Conservation (phyloP, 2,797 vertebrate species). For the Acanthopagrus latus region DNA sequence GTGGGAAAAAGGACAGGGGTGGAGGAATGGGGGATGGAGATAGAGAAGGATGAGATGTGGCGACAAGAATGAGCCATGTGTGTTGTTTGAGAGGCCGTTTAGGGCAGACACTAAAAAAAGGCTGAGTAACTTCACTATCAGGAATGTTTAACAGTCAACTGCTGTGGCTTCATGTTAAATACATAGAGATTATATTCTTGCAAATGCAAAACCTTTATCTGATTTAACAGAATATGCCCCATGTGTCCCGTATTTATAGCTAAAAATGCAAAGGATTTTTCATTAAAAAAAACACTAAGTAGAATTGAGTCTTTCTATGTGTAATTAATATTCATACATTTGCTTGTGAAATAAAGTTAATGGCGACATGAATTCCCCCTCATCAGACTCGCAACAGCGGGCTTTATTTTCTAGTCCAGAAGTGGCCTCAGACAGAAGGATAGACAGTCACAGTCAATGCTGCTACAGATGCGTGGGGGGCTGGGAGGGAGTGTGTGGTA, state of each 20-base stretch:
- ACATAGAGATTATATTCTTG: conserved; percentile 1
- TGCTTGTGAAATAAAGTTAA: background rate
- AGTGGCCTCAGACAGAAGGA: conserved; percentile 50
- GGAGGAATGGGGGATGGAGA: conserved; percentile 51
- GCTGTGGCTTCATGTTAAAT: background rate
- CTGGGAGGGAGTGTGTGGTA: conserved; percentile 69
- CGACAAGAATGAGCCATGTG: conserved; percentile 50
- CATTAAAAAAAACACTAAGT: too few relatives aligned
- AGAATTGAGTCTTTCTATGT: background rate
- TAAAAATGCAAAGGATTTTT: background rate
- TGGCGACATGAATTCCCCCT: conserved; percentile 4
- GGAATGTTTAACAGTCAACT: background rate
- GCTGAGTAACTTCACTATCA: conserved; percentile 3
- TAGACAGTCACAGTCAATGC: conserved; percentile 65
- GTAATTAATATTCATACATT: background rate
- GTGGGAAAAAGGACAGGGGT: conserved; percentile 75
- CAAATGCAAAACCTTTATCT: background rate
- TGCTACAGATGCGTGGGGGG: conserved; percentile 76
- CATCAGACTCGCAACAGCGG: conserved; percentile 12
- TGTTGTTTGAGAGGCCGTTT: conserved; percentile 38
- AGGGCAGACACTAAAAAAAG: conserved; percentile 33
- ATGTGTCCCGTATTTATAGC: background rate
- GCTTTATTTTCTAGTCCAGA: conserved; percentile 28
- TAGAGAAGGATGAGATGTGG: conserved; percentile 57
- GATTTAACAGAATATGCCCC: background rate